Percentiles rank a stretch among this genome's conserved stretches.
These are phyloP conservation scores for Troglohyphantes excavatus DNA, from an alignment of 2,888 invertebrate genomes.

Conservation along the genomic window DNA sequence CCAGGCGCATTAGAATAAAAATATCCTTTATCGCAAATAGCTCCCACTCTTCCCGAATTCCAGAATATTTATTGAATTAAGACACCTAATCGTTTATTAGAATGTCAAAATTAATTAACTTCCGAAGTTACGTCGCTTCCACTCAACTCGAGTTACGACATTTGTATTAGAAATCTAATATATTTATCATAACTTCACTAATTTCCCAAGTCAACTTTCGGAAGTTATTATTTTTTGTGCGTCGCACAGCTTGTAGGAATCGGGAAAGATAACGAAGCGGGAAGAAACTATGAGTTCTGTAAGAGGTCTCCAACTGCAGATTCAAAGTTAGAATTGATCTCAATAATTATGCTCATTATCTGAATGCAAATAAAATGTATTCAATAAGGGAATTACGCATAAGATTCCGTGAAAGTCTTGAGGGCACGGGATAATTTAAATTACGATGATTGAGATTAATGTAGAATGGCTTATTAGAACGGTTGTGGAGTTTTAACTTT, in stretches of 20 bases:
- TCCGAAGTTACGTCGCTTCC: not conserved
- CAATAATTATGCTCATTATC: no score
- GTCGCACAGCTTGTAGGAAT: not conserved
- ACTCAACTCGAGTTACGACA: conserved; percentile 3
- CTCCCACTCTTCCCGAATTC: not conserved
- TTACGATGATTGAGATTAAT: no score
- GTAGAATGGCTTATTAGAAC: no score
- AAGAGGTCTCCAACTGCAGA: no score
- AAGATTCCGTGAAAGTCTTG: no score
- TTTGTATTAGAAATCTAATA: conserved; percentile 23
- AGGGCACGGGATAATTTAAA: no score
- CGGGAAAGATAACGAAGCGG: not conserved
- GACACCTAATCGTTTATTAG: conserved; percentile 23
- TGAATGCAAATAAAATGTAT: no score
- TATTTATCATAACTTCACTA: conserved; percentile 20
- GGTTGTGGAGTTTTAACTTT: no score
- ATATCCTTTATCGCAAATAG: not conserved
- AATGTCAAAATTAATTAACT: conserved; percentile 40
- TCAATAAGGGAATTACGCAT: no score
- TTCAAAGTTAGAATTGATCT: no score
- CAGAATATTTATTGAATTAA: not conserved
- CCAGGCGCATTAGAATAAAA: not conserved
- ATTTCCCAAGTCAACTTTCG: not conserved
- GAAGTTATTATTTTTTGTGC: not conserved
- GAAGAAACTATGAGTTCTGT: no score